A percentile compares a stretch with the other conserved stretches of the same genome.
phyloP scores from a whole-genome alignment of 37 sponge, comb jelly and placozoan species.

The Trichoplax adhaerens region DNA sequence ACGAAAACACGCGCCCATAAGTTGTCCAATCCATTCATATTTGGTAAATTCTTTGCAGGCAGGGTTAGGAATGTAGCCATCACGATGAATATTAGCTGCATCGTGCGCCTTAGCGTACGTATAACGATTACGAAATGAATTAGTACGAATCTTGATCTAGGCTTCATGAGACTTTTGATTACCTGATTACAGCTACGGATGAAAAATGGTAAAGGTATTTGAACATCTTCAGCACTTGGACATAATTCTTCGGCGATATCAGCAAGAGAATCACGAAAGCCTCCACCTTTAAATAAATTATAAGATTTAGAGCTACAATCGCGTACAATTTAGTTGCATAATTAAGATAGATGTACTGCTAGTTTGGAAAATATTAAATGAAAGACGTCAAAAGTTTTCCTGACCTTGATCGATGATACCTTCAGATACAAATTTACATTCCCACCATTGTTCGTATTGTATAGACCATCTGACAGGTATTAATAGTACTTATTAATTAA shows the following conservation, averaged over 20 bases:
- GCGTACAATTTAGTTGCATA: no score
- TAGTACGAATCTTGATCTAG: no score
- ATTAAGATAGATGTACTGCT: no score
- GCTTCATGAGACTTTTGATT: no score
- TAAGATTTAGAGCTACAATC: no score
- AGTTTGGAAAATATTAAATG: no score
- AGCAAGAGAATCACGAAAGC: constrained; percentile 66
- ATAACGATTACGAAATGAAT: no score
- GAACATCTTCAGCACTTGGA: constrained; percentile 31
- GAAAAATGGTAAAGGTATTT: constrained; percentile 60
- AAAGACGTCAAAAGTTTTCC: background rate
- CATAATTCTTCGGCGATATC: constrained; percentile 83
- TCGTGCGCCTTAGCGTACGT: constrained; percentile 26
- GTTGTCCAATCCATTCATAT: constrained; percentile 50
- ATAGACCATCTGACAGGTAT: constrained; percentile 44
- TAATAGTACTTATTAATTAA: no score
- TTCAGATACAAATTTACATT: constrained; percentile 66
- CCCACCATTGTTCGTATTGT: constrained; percentile 79
- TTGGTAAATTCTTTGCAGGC: constrained; percentile 28
- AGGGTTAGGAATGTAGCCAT: constrained; percentile 72
- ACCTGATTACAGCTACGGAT: constrained; percentile 70
- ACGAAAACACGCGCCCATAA: constrained; percentile 80
- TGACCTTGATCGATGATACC: constrained; percentile 82
- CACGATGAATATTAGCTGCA: constrained; percentile 63
- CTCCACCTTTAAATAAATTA: constrained; percentile 20